Evolutionary conservation across 2,113 vertebrate genomes (phyloP), one percentile per base, ranked within the genome.

Genomic region (Psittacus erithacus): DNA sequence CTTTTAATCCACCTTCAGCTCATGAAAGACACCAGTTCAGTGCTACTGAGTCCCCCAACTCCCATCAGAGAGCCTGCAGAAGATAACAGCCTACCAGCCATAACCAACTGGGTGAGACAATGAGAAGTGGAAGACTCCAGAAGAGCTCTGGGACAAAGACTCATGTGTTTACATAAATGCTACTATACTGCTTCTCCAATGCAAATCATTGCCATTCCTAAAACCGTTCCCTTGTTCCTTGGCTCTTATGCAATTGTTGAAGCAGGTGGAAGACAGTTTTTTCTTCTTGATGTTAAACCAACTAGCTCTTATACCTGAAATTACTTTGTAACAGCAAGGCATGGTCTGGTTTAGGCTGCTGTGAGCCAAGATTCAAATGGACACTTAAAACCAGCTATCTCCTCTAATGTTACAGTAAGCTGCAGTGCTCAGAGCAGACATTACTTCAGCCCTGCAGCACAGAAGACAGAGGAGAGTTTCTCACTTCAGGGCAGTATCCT

Each of bases 401-500:
- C 17, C 49, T 79, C 46, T 67, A 62, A 46, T 0, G 2, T 33
- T 68, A 76, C 23, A 60, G 17, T 46, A 82, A 85, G 22, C 14
- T 47, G 35, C 17, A 69, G 23, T 44, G 33, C 46, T 53, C 49
- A 31, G 38, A 82, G 73, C 68, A 96, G 79, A 63, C 35, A 17
- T 5, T 17, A 88, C 16, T 90, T 55, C 73, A 90, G 55, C 3
- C 2, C 39, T 31, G 43, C 50, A 92, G 43, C 47, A 84, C 63
- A 63, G 50, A 94, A 87, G 47, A 89, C 55, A 69, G 35, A 77
- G 59, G 53, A 2, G 60, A 85, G 35, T 41, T 74, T 90, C 63
- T 74, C 70, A 76, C 49, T 79, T 90, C 70, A 63, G n/a, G 49
- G 52, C 67, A 95, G 79, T 69, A 94, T 92, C 65, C 84, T 88